Evolutionary conservation across 2,888 invertebrate species (phyloP).

Genomic region (Harmothoe impar): DNA sequence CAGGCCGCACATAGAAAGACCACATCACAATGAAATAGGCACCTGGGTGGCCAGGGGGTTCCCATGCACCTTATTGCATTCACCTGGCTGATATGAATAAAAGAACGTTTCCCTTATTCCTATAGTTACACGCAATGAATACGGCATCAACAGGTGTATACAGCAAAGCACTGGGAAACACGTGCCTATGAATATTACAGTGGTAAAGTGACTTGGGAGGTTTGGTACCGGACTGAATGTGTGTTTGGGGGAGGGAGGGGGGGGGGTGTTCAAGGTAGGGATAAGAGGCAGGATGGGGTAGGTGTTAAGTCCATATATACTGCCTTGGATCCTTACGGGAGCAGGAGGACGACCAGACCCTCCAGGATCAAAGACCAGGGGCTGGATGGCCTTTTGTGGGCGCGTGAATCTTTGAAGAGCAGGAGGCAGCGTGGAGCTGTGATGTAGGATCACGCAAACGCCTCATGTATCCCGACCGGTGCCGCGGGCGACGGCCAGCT

Average conservation of each 20-base stretch:
- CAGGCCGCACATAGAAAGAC: background rate
- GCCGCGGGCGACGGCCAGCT: slow-evolving; percentile 27
- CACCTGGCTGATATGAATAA: background rate
- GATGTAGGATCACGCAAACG: slow-evolving; percentile 31
- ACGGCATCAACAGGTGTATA: too few species aligned
- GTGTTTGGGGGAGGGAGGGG: background rate
- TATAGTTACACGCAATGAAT: too few species aligned
- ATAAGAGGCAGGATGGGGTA: background rate
- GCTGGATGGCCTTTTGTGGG: slow-evolving; percentile 41
- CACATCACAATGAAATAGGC: too few species aligned
- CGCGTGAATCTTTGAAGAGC: slow-evolving; percentile 38
- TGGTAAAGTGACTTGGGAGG: background rate
- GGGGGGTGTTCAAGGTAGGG: background rate
- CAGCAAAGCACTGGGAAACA: background rate
- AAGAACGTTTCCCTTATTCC: too few species aligned
- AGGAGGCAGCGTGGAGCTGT: background rate
- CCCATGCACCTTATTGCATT: background rate
- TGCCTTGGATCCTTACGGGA: background rate
- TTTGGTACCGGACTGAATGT: background rate
- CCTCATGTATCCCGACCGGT: slow-evolving; percentile 3
- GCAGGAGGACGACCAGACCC: background rate
- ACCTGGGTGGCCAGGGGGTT: background rate
- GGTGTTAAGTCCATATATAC: background rate
- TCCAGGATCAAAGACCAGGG: slow-evolving; percentile 35
- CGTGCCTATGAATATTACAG: slow-evolving; percentile 38